Evolutionary conservation across 2,888 invertebrate species (phyloP), one percentile per base, ranked within the genome.

Genomic region (Thera britannica): DNA sequence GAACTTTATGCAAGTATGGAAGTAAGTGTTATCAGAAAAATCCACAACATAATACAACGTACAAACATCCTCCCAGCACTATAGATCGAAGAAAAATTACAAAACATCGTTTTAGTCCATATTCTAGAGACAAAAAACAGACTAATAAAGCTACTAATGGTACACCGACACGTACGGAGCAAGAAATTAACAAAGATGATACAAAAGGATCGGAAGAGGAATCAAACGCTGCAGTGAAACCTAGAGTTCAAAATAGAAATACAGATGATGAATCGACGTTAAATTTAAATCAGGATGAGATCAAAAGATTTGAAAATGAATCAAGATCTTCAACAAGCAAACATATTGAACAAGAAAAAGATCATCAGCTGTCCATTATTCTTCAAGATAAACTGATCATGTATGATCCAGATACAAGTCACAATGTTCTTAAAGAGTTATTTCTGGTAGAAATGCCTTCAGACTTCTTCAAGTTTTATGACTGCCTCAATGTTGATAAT

Each of bases 391-490:
- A 73, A 77, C 55, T 93, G 79, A 74, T 85, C 79, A 85, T 78
- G 68, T 86, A 94, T 79, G 84, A 94, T 77, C 86, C 90, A 60
- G 88, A 94, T 36, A 84, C 87, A 58, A 93, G 94, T 88, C 62
- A 93, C 89, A 79, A 83, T 86, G 68, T 95, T 94, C 95, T 98
- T 58, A 95, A 96, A 76, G 94, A 96, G 64, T 95, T 97, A 74
- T 98, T 98, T 86, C 87, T 98, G 41, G 95, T 97, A 0, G 95
- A 97, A 71, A 98, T 98, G 98, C 98, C 98, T 0, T 85, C 94
- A n/a, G 98, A 98, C 87, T 98, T 98, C 86, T 98, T 96, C 79
- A 92, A 95, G 66, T 97, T 98, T 84, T 98, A 96, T 95, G 95
- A 97, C 58, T 97, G 97, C 79, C 96, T 97, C 70, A 92, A 94